A percentile compares a stretch with the other conserved stretches of the same genome.
Conservation (phyloP, 2,797 vertebrate genomes). For the Paguma larvata region DNA sequence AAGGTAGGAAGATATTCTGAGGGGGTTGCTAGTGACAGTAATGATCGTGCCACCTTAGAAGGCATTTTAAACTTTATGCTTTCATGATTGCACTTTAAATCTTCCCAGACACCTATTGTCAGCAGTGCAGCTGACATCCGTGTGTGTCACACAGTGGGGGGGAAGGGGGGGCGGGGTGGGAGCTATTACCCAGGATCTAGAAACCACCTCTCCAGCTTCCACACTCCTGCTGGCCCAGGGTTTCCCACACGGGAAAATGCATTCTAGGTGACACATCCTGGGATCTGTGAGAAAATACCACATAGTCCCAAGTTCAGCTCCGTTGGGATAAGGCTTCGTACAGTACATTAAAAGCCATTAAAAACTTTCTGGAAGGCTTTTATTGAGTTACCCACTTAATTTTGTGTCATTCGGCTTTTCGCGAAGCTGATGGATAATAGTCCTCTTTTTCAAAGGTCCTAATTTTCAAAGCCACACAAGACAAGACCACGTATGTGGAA, state of each 20-base stretch:
- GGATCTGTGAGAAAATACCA: background rate
- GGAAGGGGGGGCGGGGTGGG: background rate
- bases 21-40: background rate
- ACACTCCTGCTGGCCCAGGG: no score
- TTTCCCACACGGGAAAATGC: background rate
- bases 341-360: background rate
- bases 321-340: background rate
- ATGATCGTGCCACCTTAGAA: background rate
- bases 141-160: fast-evolving
- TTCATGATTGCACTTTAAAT: background rate
- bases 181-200: background rate
- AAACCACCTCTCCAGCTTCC: background rate
- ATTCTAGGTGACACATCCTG: background rate
- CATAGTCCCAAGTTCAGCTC: background rate
- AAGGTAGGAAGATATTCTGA: background rate
- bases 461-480: background rate
- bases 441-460: background rate
- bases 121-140: background rate
- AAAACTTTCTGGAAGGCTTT: background rate
- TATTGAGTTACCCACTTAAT: background rate
- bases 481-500: background rate
- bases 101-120: background rate
- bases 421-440: background rate
- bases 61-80: background rate
- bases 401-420: background rate